These are phyloP conservation scores for Remorina albescens DNA, from an alignment of 2,797 vertebrate species.

Conservation along the genomic window DNA sequence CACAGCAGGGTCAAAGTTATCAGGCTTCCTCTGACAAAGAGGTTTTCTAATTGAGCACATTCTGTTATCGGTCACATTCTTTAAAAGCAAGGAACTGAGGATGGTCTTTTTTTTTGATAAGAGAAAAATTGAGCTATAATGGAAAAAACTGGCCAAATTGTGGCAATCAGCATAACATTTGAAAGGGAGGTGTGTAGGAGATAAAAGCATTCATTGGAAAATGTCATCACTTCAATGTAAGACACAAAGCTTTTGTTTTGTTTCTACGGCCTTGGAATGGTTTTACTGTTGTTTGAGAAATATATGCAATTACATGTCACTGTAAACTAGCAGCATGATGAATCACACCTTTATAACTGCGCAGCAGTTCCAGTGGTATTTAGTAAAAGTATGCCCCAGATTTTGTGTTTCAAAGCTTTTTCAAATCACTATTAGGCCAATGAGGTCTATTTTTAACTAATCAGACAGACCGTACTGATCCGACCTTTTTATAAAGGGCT, in stretches of 20 bases:
- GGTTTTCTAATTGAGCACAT: slow-evolving; percentile 48
- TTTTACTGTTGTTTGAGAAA: slow-evolving; percentile 14
- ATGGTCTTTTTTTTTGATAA: slow-evolving; percentile 53
- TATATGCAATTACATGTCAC: neutral
- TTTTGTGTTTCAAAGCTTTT: neutral
- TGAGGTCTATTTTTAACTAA: neutral
- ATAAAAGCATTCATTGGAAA: slow-evolving; percentile 42
- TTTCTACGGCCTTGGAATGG: slow-evolving; percentile 11
- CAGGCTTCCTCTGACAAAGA: slow-evolving; percentile 40
- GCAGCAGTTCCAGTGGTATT: neutral
- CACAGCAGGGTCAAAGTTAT: slow-evolving; percentile 57
- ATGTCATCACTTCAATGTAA: slow-evolving; percentile 53
- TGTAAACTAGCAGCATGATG: slow-evolving; percentile 6
- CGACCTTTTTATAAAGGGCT: neutral
- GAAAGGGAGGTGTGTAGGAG: slow-evolving; percentile 8
- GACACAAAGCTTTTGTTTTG: slow-evolving; percentile 46
- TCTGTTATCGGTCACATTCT: slow-evolving; percentile 52
- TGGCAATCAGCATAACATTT: slow-evolving; percentile 62
- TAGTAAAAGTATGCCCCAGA: neutral
- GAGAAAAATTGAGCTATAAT: slow-evolving; percentile 47
- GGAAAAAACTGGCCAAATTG: slow-evolving; percentile 34
- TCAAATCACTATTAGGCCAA: neutral
- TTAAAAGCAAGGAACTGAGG: slow-evolving; percentile 44
- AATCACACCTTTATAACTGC: neutral
- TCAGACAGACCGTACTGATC: neutral